These are phyloP conservation scores for Cephus sareptanus DNA, from an alignment of 2,888 invertebrate species.

Conservation along the genomic window DNA sequence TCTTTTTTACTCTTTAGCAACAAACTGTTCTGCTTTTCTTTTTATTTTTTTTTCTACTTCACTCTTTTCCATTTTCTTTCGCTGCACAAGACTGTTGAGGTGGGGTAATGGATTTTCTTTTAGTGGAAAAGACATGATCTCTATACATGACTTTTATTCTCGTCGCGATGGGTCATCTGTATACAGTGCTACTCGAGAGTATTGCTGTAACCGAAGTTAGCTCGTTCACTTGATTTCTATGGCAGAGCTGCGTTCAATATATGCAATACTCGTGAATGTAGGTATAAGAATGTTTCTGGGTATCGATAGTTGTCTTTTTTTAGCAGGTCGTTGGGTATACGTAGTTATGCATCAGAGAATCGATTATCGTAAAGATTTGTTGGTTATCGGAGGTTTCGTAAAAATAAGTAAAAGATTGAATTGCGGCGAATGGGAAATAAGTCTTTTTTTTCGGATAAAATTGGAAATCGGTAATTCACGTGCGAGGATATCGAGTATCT, in stretches of 20 bases:
- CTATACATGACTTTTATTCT: neutral
- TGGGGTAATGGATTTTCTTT: neutral
- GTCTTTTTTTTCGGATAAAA: neutral
- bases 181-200: neutral
- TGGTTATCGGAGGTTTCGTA: too few species aligned
- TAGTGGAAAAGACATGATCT: neutral
- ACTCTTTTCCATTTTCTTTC: neutral
- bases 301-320: neutral
- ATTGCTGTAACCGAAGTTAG: neutral
- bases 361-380: too few species aligned
- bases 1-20: neutral
- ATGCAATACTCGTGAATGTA: neutral
- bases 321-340: neutral
- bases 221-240: neutral
- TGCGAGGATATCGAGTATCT: neutral
- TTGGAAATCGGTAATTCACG: neutral
- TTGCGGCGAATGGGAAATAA: neutral
- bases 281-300: neutral
- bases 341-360: neutral
- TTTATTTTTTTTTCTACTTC: neutral
- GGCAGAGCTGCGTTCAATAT: neutral
- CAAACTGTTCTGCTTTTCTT: neutral
- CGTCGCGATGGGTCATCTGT: neutral
- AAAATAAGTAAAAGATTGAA: neutral
- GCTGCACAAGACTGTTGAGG: neutral